Evolutionary conservation across 2,888 invertebrate genomes (phyloP).

Genomic region (Campoletis raptor): DNA sequence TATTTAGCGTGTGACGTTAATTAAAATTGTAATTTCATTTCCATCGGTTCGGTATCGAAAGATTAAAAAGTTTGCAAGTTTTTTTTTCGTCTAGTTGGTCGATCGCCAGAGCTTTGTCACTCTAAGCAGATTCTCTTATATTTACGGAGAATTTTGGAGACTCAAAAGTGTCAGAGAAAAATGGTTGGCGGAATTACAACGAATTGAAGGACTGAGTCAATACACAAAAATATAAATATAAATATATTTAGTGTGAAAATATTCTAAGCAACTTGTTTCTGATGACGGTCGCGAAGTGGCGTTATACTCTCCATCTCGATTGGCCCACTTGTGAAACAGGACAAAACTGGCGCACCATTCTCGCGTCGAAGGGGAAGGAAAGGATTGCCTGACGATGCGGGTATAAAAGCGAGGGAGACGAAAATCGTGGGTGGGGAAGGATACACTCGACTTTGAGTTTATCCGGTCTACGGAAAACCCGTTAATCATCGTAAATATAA

Average conservation of each 20-base stretch:
- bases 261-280: constrained; percentile 52
- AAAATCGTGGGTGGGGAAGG: constrained; percentile 65
- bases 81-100: background rate
- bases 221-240: background rate
- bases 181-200: background rate
- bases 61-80: background rate
- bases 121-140: background rate
- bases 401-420: constrained; percentile 15
- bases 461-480: constrained; percentile 48
- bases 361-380: constrained; percentile 22
- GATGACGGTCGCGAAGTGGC: constrained; percentile 40
- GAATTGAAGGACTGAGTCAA: background rate
- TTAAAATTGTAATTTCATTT: no score
- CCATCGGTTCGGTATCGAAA: background rate
- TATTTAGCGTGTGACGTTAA: no score
- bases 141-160: no score
- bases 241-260: constrained; percentile 14
- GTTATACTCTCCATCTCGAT: constrained; percentile 84
- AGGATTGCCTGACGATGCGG: constrained; percentile 33
- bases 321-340: constrained; percentile 84
- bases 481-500: constrained; percentile 20
- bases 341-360: constrained; percentile 78
- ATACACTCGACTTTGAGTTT: constrained; percentile 77
- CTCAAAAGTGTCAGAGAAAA: background rate
- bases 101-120: no score